A percentile compares a stretch with the other conserved stretches of the same genome.
Conservation (phyloP, 1,140 invertebrate species). For the Euschistus heros region DNA sequence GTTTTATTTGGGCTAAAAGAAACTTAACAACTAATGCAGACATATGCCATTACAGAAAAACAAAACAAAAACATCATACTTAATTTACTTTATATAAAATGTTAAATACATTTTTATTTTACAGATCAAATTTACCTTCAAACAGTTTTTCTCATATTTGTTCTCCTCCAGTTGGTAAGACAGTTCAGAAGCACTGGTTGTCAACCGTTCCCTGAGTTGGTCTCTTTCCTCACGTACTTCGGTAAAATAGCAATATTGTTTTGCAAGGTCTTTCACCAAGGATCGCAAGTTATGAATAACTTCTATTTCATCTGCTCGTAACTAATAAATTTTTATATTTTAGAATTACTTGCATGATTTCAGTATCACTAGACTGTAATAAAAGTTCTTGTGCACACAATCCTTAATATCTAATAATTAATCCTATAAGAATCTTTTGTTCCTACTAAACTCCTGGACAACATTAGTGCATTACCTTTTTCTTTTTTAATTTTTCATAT, state of each 20-base stretch:
- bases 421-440: not conserved
- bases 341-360: not conserved
- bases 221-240: not conserved
- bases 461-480: too few species aligned
- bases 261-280: slow-evolving; percentile 4
- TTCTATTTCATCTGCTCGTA: not conserved
- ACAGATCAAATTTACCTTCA: slow-evolving; percentile 1
- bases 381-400: not conserved
- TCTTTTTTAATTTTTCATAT: too few species aligned
- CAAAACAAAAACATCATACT: too few species aligned
- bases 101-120: too few species aligned
- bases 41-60: too few species aligned
- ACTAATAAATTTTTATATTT: not conserved
- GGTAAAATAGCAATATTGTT: not conserved
- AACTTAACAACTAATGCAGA: too few species aligned
- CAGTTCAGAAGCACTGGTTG: not conserved
- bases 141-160: not conserved
- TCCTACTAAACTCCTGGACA: too few species aligned
- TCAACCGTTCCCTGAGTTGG: not conserved
- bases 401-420: not conserved
- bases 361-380: not conserved
- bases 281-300: slow-evolving; percentile 3
- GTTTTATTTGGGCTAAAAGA: too few species aligned
- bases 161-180: not conserved
- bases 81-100: too few species aligned